Evolutionary conservation across 2,797 vertebrate genomes (phyloP).

Genomic region (Pteronotus mesoamericanus): DNA sequence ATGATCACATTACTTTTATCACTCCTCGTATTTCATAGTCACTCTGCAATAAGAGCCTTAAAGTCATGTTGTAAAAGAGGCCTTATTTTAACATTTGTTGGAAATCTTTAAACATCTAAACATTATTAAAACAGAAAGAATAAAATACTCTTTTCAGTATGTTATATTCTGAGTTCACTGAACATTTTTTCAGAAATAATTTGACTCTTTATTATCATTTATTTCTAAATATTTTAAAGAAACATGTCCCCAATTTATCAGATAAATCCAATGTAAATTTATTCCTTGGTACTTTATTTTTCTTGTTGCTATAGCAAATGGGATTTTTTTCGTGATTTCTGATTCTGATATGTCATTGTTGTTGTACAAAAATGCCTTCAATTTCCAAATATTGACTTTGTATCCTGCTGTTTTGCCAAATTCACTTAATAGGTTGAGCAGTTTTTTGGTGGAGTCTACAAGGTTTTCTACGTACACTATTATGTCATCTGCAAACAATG

Average conservation of each 20-base stretch:
- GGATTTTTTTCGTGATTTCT: no score
- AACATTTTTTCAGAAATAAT: neutral
- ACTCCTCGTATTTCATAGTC: neutral
- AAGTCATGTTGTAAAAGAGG: neutral
- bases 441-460: no score
- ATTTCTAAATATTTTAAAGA: slow-evolving; percentile 28
- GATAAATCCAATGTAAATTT: neutral
- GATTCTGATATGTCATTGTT: no score
- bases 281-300: no score
- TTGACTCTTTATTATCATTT: neutral
- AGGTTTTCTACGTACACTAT: no score
- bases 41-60: neutral
- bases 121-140: neutral
- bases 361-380: no score
- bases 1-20: neutral
- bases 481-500: no score
- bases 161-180: neutral
- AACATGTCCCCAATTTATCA: neutral
- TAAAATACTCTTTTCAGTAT: neutral
- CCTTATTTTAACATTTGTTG: neutral
- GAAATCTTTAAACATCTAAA: neutral
- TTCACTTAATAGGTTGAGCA: no score
- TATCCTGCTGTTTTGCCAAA: no score
- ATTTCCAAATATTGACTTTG: no score
- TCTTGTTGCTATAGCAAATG: no score